Percentiles rank a stretch among this genome's conserved stretches.
Evolutionary conservation across 2,797 vertebrate genomes (phyloP).

Genomic region (Odontamblyopus lacepedii): DNA sequence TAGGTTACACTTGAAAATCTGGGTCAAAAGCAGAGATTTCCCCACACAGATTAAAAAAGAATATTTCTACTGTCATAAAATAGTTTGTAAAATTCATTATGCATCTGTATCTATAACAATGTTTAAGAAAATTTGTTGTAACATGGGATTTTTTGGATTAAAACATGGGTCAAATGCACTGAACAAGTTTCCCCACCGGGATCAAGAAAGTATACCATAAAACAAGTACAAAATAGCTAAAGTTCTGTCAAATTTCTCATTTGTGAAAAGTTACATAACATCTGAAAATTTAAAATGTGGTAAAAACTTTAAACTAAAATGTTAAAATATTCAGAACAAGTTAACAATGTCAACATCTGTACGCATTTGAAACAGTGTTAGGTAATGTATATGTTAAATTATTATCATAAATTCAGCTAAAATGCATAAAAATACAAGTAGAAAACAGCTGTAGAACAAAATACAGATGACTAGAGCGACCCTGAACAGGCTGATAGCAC

Average conservation of each 20-base stretch:
- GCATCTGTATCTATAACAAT: too few relatives aligned
- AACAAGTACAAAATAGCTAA: not conserved
- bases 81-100: too few relatives aligned
- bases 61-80: too few relatives aligned
- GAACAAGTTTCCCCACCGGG: too few relatives aligned
- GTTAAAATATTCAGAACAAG: not conserved
- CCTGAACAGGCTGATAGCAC: slow-evolving; percentile 22
- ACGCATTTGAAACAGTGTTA: not conserved
- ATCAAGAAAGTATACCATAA: not conserved
- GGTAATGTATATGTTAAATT: not conserved
- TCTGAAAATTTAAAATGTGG: not conserved
- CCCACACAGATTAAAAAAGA: too few relatives aligned
- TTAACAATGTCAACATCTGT: not conserved
- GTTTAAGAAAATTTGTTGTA: not conserved
- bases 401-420: not conserved
- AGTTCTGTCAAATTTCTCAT: not conserved
- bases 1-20: not conserved
- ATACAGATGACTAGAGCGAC: not conserved
- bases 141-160: not conserved
- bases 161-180: too few relatives aligned
- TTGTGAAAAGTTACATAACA: not conserved
- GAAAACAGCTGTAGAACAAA: slow-evolving; percentile 7
- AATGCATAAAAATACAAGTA: not conserved
- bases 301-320: slow-evolving; percentile 17
- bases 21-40: too few relatives aligned